These are phyloP conservation scores for Sesamia inferens DNA, from an alignment of 2,888 invertebrate species.

Conservation along the genomic window DNA sequence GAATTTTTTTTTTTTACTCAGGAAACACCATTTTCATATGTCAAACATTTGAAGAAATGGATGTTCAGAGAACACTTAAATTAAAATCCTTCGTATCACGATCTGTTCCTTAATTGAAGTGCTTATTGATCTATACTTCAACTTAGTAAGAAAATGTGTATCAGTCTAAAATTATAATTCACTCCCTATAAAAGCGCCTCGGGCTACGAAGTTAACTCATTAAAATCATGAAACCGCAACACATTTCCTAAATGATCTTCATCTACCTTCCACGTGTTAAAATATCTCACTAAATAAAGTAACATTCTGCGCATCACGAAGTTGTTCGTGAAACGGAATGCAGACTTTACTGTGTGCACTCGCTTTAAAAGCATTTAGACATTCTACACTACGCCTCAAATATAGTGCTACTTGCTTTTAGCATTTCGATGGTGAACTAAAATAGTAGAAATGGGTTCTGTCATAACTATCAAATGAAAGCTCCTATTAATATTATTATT, in stretches of 20 bases:
- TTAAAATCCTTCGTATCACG: not conserved
- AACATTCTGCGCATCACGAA: not conserved
- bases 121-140: not conserved
- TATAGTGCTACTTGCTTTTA: conserved; percentile 31
- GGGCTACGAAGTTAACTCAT: not conserved
- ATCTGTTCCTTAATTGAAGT: not conserved
- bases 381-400: conserved; percentile 32
- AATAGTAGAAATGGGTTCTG: conserved; percentile 8
- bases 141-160: not conserved
- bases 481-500: not conserved
- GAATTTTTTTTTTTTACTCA: too few species aligned
- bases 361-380: conserved; percentile 58
- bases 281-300: conserved; percentile 21
- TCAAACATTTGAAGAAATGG: not conserved
- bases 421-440: conserved; percentile 4
- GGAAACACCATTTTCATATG: too few species aligned
- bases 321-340: conserved; percentile 23
- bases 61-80: not conserved
- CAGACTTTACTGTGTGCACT: conserved; percentile 3
- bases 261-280: not conserved
- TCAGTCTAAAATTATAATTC: not conserved
- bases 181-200: not conserved
- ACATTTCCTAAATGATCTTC: not conserved
- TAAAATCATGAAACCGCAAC: not conserved
- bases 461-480: not conserved